Evolutionary conservation across 2,888 invertebrate genomes (phyloP).

Genomic region (Lasioglossum malachurum): DNA sequence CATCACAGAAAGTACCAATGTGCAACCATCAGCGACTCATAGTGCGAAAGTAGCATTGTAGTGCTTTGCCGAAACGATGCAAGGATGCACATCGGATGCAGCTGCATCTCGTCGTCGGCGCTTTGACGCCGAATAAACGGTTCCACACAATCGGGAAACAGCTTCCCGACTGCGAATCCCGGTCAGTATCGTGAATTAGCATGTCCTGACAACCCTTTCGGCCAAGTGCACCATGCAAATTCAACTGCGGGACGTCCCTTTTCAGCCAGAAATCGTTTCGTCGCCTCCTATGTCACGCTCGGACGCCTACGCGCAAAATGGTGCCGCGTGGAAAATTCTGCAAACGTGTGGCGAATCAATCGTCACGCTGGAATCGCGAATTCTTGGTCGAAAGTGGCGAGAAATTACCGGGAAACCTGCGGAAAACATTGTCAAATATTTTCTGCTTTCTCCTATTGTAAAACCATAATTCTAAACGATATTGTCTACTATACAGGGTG

Average conservation of each 20-base stretch:
- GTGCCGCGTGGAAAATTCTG: conserved; percentile 10
- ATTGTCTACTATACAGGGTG: too few relatives aligned
- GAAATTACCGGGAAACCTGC: conserved; percentile 11
- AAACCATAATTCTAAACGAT: too few relatives aligned
- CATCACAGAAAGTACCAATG: background rate
- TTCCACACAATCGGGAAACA: conserved; percentile 39
- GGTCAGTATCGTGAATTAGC: conserved; percentile 59
- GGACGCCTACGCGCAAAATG: conserved; percentile 15
- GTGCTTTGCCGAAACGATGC: background rate
- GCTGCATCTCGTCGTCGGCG: conserved; percentile 42
- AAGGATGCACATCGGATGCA: conserved; percentile 24
- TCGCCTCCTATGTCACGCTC: conserved; percentile 24
- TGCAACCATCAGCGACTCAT: background rate
- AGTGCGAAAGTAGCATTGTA: conserved; percentile 1
- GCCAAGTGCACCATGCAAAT: conserved; percentile 57
- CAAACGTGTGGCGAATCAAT: conserved; percentile 35
- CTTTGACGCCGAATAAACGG: conserved; percentile 44
- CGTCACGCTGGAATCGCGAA: background rate
- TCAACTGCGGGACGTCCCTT: conserved; percentile 46
- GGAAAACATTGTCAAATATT: background rate
- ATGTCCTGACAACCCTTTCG: conserved; percentile 63
- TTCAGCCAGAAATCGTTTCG: conserved; percentile 20
- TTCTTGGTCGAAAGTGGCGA: background rate
- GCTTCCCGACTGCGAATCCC: conserved; percentile 47
- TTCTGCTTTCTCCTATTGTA: too few relatives aligned